Evolutionary conservation across 92 coral and sea anemone species (phyloP), one percentile per base, ranked within the genome.

Genomic region (Epizoanthus rinbou): DNA sequence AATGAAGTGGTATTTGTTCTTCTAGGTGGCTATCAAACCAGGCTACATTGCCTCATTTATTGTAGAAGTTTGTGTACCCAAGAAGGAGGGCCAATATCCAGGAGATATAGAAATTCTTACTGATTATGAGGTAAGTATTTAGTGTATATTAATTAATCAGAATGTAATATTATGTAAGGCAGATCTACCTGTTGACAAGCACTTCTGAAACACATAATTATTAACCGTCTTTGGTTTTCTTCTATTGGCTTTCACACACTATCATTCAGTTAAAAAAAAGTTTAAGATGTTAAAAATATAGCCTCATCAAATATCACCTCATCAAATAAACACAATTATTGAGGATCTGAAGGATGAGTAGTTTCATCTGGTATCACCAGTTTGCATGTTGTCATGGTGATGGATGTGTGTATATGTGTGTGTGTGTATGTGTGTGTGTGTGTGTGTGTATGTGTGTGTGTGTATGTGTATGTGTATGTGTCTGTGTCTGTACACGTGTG

Each of bases 101-200:
- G 97, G 97, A 39, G 92, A 94, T 73, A 88, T 94, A 80, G 91
- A 89, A 75, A 90, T 96, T 47, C 80, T 85, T 19, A 91, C 98
- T 74, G 91, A 92, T 22, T 94, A 87, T 76, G 99, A 96, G 97
- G 99, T 88, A 84, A 85, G 88, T 4, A 37, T 11, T 35, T 24
- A 17, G 21, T 47, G 64, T 33, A 19, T 14, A 15, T 19, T 24
- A 16, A 69, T 18, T 43, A 25, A 9, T 6, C 39, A 15, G 33
- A 31, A 28, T 7, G 5, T 50, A 50, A 50, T 15, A 50, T 50
- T 50, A 3, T 50, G 3, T 50, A 10, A 11, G 54, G 54, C 54
- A 50, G 54, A 6, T 37, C 43, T 1, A 37, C 6, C 43, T 24
- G 14, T 67, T 33, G 73, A 67, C 43, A 47, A 11, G 54, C 54